These are phyloP conservation scores for Caenorhabditis japonica DNA, from an alignment of 2,888 invertebrate genomes.

Conservation along the genomic window DNA sequence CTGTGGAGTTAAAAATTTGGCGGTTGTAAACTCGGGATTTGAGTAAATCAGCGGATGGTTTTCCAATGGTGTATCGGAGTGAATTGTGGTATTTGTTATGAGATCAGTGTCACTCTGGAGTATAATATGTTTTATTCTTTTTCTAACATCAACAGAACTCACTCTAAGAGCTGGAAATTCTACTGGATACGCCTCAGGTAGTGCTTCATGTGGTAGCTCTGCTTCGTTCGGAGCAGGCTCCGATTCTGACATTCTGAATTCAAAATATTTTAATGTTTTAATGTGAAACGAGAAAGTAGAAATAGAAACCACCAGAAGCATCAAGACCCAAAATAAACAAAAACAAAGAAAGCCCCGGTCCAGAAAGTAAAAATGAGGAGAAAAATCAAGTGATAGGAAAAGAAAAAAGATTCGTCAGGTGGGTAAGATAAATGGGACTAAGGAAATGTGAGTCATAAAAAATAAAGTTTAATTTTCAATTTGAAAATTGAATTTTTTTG, in stretches of 20 bases:
- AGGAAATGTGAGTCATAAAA: too few relatives aligned
- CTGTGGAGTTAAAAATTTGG: slow-evolving; percentile 19
- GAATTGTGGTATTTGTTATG: slow-evolving; percentile 15
- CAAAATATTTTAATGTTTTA: too few relatives aligned
- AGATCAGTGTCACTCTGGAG: slow-evolving; percentile 62
- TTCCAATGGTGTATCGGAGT: slow-evolving; percentile 13
- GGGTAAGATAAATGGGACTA: too few relatives aligned
- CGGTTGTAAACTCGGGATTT: slow-evolving; percentile 46
- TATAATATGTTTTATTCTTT: neutral
- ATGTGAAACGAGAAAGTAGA: too few relatives aligned
- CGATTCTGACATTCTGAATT: slow-evolving; percentile 38
- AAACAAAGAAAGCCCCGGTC: neutral
- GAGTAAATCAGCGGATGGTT: slow-evolving; percentile 57
- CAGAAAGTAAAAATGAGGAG: neutral
- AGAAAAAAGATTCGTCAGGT: neutral
- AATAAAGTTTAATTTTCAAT: too few relatives aligned
- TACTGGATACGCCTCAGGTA: too few relatives aligned
- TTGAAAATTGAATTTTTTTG: too few relatives aligned
- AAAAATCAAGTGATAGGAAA: slow-evolving; percentile 12
- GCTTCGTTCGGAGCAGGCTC: slow-evolving; percentile 27
- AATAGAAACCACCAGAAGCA: too few relatives aligned
- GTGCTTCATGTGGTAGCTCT: neutral
- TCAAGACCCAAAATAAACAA: slow-evolving; percentile 23
- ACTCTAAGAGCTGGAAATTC: slow-evolving; percentile 27
- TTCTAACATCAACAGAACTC: slow-evolving; percentile 5